Base-by-base conservation (phyloP, 2,797 vertebrate genomes). In the Rhodeus uyekii region DNA sequence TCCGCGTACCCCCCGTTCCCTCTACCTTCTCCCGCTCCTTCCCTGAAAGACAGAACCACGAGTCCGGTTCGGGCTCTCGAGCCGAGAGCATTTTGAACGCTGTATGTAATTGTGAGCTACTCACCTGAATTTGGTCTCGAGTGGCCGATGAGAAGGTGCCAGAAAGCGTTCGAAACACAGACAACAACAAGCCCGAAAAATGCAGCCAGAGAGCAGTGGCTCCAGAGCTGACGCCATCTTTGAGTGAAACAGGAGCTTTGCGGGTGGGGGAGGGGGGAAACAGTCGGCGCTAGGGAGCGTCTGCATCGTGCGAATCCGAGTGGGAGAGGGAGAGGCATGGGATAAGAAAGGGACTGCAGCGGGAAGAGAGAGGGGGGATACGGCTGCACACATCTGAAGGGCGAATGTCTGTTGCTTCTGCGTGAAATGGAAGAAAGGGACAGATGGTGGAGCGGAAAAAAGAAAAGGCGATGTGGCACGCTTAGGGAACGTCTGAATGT, bases 171-270 rank as follows among this genome's bases (percentile, higher is more conserved):
- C 86, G 91, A 89, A 94, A 91, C 90, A 89, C 90, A 93, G 92
- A 94, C 95, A 94, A 94, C 79, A 77, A 95, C 94, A 94, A 95
- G 93, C 90, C 93, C 92, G 88, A 92, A 91, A 76, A 95, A 92
- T 92, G 93, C 92, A 95, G 93, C 91, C 94, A 91, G 91, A 93
- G 93, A 95, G 89, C 91, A 91, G 93, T 83, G 92, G 91, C 93
- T 94, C 92, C 89, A 87, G 88, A 94, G 94, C 94, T 91, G 93
- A 90, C 95, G 95, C 95, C 95, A 95, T 95, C 94, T 95, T 95
- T 94, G 93, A 95, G 94, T 94, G 93, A 94, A 95, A 95, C 94
- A 92, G 93, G 93, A 95, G 94, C 94, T 89, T 87, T 88, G 92
- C 87, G 90, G 87, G 90, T 92, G 93, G 93, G 93, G 94, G 92